Evolutionary conservation across 30 jellyfish, hydroid and myxozoan genomes (phyloP).

Genomic region (Sanderia malayensis): DNA sequence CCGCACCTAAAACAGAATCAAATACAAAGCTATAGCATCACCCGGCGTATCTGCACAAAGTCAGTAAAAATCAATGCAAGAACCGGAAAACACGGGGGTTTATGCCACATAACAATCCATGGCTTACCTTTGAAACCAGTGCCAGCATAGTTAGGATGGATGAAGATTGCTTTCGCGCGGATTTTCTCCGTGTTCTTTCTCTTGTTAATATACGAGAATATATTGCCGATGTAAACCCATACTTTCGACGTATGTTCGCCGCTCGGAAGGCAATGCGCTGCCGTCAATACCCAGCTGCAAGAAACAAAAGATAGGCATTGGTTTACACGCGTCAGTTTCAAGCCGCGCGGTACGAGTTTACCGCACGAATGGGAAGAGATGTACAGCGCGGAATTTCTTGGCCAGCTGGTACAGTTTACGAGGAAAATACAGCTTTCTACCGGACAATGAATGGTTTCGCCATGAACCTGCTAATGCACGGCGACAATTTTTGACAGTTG

Average conservation of each 20-base stretch:
- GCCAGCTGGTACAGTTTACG: no score
- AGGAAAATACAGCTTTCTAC: background rate
- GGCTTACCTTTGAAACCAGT: constrained; percentile 84
- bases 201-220: constrained; percentile 51
- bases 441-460: background rate
- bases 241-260: constrained; percentile 90
- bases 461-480: background rate
- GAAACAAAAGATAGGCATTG: no score
- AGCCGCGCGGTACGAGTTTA: no score
- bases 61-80: no score
- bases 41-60: no score
- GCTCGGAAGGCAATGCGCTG: constrained; percentile 94
- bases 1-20: constrained; percentile 73
- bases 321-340: no score
- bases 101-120: no score
- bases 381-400: no score
- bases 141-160: constrained; percentile 90
- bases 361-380: no score
- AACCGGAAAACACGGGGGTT: no score
- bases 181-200: constrained; percentile 76
- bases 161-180: constrained; percentile 82
- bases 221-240: constrained; percentile 85
- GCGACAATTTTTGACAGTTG: background rate
- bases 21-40: no score
- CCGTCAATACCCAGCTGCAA: constrained; percentile 98